Conservation (phyloP, 2,113 vertebrate species). For the Aptenodytes patagonicus region DNA sequence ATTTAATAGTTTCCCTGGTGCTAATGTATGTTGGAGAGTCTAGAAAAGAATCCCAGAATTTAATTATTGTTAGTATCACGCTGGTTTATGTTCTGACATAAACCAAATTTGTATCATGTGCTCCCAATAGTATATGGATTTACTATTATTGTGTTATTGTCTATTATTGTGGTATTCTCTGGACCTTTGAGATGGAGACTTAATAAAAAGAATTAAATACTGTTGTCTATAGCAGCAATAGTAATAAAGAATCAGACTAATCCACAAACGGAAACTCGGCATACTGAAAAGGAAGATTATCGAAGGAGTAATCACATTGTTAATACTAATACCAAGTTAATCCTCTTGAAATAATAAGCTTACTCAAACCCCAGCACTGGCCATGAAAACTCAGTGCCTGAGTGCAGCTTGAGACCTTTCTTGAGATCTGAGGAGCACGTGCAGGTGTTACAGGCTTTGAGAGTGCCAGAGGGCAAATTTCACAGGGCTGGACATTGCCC, state of each 20-base stretch:
- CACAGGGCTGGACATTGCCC: background rate
- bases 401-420: background rate
- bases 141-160: background rate
- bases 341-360: constrained; percentile 3
- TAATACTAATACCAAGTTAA: background rate
- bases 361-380: background rate
- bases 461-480: background rate
- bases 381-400: background rate
- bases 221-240: background rate
- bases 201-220: constrained; percentile 2
- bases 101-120: background rate
- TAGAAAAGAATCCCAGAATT: background rate
- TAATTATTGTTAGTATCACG: background rate
- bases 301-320: background rate
- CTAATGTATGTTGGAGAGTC: background rate
- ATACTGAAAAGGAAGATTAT: background rate
- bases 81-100: background rate
- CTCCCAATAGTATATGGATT: background rate
- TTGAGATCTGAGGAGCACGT: background rate
- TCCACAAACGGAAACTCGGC: background rate
- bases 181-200: background rate
- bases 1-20: background rate
- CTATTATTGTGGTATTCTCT: background rate
- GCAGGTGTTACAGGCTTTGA: background rate
- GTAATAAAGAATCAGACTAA: background rate